Evolutionary conservation across 1,140 invertebrate genomes (phyloP).

Genomic region (Eumeta japonica): DNA sequence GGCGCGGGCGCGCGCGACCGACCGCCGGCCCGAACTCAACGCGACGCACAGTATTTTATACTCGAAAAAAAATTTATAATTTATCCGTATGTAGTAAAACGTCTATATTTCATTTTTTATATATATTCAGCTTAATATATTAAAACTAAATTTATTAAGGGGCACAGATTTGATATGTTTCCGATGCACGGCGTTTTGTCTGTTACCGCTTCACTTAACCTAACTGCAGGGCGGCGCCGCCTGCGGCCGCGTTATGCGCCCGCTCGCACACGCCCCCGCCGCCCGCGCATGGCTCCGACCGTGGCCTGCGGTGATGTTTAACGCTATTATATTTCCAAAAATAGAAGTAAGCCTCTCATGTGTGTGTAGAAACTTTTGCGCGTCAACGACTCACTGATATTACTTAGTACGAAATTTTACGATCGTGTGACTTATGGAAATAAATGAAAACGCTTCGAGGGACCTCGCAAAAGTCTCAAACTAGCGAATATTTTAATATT

Average conservation of each 20-base stretch:
- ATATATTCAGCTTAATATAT: conserved; percentile 40
- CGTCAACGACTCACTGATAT: too few relatives aligned
- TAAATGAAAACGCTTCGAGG: too few relatives aligned
- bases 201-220: conserved; percentile 56
- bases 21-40: too few relatives aligned
- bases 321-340: not conserved
- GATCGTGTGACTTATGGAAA: too few relatives aligned
- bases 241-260: conserved; percentile 54
- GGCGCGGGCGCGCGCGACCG: too few relatives aligned
- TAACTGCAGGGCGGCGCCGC: conserved; percentile 57
- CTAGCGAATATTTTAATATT: too few relatives aligned
- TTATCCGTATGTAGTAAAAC: too few relatives aligned
- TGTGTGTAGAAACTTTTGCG: too few relatives aligned
- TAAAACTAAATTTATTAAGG: conserved; percentile 57
- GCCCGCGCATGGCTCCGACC: conserved; percentile 55
- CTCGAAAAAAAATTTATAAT: too few relatives aligned
- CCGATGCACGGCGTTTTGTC: conserved; percentile 59
- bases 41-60: too few relatives aligned
- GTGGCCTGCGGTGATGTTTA: conserved; percentile 26
- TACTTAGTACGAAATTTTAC: too few relatives aligned
- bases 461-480: too few relatives aligned
- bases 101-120: conserved; percentile 49
- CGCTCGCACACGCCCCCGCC: conserved; percentile 53
- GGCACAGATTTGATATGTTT: conserved; percentile 62
- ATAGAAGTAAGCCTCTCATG: not conserved